Percentiles rank a stretch among this genome's conserved stretches.
Evolutionary conservation across 53 echinoderm and acorn worm genomes (phyloP).

Genomic region (Stichopus horrens): DNA sequence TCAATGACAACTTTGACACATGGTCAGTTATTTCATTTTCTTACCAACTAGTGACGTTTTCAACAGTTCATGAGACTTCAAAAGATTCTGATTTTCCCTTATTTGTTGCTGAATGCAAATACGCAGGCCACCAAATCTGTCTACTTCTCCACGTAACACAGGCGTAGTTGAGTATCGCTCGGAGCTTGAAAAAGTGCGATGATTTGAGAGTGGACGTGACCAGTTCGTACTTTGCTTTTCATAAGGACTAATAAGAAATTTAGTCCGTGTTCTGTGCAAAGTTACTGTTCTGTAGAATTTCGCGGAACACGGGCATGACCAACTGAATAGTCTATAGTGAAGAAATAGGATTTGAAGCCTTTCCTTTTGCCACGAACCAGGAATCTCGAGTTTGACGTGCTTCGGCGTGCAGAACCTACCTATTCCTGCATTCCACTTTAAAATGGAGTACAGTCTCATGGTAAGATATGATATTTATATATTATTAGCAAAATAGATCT

Average conservation of each 20-base stretch:
- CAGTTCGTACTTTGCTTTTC: background rate
- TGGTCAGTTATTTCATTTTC: background rate
- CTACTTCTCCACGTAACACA: background rate
- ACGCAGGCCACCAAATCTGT: constrained; percentile 19
- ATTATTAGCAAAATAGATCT: too few species aligned
- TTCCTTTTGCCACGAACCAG: too few species aligned
- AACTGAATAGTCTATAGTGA: background rate
- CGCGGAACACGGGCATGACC: background rate
- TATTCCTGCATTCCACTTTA: too few species aligned
- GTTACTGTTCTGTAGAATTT: background rate
- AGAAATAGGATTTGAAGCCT: too few species aligned
- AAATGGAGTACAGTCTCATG: too few species aligned
- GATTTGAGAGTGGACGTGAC: background rate
- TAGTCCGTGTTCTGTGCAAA: background rate
- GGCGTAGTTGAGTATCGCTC: background rate
- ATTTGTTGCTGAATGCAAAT: constrained; percentile 26
- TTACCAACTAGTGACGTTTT: constrained; percentile 27
- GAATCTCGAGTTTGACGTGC: too few species aligned
- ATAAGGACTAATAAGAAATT: background rate
- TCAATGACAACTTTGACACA: too few species aligned
- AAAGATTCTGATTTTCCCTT: background rate
- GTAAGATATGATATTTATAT: too few species aligned
- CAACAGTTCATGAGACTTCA: background rate
- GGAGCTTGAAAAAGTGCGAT: background rate
- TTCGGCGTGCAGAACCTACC: too few species aligned